Evolutionary conservation across 2,888 invertebrate species (phyloP), one percentile per base, ranked within the genome.

Genomic region (Artemia sp.): DNA sequence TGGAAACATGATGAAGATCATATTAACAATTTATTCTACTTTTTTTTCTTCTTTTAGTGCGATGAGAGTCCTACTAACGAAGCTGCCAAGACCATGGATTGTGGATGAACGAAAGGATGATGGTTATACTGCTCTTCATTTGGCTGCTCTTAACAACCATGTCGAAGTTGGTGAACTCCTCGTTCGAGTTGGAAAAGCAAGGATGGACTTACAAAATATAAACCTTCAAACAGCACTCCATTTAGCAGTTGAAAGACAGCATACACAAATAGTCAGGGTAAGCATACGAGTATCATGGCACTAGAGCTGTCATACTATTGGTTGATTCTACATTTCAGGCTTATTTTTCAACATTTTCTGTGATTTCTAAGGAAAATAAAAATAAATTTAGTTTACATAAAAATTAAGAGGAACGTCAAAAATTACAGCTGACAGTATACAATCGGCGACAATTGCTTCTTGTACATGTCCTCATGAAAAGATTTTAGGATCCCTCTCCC

Each of bases 81-180:
- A 95, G 81, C 83, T 95, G 72, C 92, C 92, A 52, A 85, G 95
- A 50, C 88, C 92, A 4, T 97, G 96, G 96, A 90, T 96, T 76
- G 94, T 96, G 71, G 96, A 97, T 79, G 96, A 97, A 81, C 95
- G 94, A 76, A 97, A 97, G 78, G 96, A 96, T 78, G 96, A 97
- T 77, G 96, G 96, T 1, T 95, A 95, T 81, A 94, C 96, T 0
- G 95, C 96, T 0, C 83, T 96, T 38, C 95, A 96, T 80, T 83
- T 96, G 74, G 95, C 95, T 0, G 93, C 95, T 0, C 85, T 96
- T 52, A 96, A 96, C 81, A 95, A 95, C 81, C 95, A 96, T 80
- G 90, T 93, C 0, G 93, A 95, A 80, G 95, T 96, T 64, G 94
- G 93, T 0, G 93, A 94, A 79, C 83, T 90, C 74, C 82, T 96